These are phyloP conservation scores for Papilio machaon DNA, from an alignment of 1,140 invertebrate genomes.

Conservation along the genomic window DNA sequence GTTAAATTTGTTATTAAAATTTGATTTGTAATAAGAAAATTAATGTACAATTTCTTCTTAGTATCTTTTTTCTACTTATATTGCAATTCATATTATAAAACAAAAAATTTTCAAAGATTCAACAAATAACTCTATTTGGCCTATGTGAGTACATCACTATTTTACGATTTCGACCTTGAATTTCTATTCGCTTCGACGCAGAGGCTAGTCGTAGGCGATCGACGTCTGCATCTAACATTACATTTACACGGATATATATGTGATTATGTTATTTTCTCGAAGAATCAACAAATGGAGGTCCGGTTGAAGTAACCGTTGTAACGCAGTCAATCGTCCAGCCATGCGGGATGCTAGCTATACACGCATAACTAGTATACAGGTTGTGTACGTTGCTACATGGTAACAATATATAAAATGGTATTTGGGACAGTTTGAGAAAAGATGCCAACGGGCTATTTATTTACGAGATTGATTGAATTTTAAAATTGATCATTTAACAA, in stretches of 20 bases:
- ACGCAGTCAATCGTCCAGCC: constrained; percentile 23
- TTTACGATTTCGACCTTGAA: constrained; percentile 27
- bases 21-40: too few relatives aligned
- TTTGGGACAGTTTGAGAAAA: not conserved
- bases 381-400: not conserved
- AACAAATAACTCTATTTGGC: not conserved
- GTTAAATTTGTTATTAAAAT: too few relatives aligned
- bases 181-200: constrained; percentile 24
- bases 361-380: constrained; percentile 24
- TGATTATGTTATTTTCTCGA: constrained; percentile 29
- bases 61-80: too few relatives aligned
- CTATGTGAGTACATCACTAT: constrained; percentile 16
- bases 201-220: not conserved
- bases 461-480: not conserved
- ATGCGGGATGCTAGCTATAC: constrained; percentile 26
- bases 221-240: not conserved
- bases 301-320: constrained; percentile 31
- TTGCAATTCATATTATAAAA: too few relatives aligned
- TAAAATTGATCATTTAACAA: too few relatives aligned
- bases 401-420: not conserved
- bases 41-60: too few relatives aligned
- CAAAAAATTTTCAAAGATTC: not conserved
- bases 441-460: not conserved
- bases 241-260: not conserved
- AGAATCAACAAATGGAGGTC: constrained; percentile 12